Percentiles rank a stretch among this genome's conserved stretches.
Conservation (phyloP, 2,888 invertebrate species). For the Mythimna impura region DNA sequence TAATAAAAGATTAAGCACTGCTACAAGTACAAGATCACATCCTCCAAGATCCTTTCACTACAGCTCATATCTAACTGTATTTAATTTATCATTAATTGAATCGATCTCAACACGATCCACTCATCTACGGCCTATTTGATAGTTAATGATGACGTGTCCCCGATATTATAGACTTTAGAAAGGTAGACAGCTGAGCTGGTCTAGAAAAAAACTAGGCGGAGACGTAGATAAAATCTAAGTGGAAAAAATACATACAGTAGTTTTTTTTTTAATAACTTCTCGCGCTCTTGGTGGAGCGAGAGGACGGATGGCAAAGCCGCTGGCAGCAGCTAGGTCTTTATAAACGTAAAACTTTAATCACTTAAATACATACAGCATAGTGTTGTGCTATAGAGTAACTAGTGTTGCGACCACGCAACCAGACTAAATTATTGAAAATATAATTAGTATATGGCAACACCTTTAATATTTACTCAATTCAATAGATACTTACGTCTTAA, state of each 20-base stretch:
- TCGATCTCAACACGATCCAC: conserved; percentile 11
- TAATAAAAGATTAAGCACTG: not conserved
- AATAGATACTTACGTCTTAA: no score
- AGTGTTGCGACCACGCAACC: no score
- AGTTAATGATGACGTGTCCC: conserved; percentile 12
- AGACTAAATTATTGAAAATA: no score
- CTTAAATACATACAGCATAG: no score
- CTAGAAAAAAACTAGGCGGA: not conserved
- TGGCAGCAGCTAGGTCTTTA: no score
- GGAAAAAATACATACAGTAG: no score
- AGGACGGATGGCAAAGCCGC: no score
- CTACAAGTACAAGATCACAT: not conserved
- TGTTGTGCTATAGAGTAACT: no score
- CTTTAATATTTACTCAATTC: no score
- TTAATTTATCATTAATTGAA: conserved; percentile 36
- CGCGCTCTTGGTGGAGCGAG: no score
- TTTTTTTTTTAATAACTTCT: not conserved
- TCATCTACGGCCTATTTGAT: conserved; percentile 2
- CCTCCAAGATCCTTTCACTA: conserved; percentile 1
- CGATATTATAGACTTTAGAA: conserved; percentile 17
- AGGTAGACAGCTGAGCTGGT: not conserved
- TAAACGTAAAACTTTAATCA: no score
- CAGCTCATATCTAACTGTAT: conserved; percentile 5
- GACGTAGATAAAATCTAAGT: not conserved
- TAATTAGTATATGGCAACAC: no score